Conservation (phyloP, 2,888 invertebrate genomes). For the Volucella inanis region DNA sequence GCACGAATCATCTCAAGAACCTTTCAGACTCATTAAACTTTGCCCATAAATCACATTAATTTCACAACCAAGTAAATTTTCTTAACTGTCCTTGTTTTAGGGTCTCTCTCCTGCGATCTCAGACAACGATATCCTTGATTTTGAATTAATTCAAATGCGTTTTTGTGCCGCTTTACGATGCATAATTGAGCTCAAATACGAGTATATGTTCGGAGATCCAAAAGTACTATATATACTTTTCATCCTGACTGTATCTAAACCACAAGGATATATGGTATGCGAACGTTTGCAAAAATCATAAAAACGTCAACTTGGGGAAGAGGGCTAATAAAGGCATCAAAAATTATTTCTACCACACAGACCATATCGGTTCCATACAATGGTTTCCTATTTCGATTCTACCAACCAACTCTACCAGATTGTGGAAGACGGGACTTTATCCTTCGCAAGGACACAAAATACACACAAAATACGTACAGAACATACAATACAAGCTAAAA, state of each 20-base stretch:
- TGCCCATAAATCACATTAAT: constrained; percentile 31
- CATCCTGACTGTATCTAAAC: no score
- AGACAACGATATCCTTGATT: constrained; percentile 25
- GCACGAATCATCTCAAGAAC: background rate
- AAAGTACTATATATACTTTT: no score
- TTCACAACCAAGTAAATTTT: constrained; percentile 4
- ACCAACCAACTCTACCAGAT: no score
- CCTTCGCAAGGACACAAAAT: background rate
- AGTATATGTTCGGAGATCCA: no score
- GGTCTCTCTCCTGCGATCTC: background rate
- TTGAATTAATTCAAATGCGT: constrained; percentile 29
- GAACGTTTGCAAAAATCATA: no score
- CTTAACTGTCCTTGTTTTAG: background rate
- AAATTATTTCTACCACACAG: no score
- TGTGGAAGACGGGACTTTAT: no score
- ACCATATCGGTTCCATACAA: no score
- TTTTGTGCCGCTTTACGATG: constrained; percentile 6
- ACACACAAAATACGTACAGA: background rate
- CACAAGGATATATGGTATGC: no score
- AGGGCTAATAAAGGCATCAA: no score
- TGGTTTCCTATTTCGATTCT: no score
- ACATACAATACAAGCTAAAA: constrained; percentile 1
- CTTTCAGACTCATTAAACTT: constrained; percentile 31
- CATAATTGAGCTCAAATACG: background rate
- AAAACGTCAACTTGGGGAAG: no score